A percentile compares a stretch with the other conserved stretches of the same genome.
phyloP scores from a whole-genome alignment of 2,888 invertebrate species.

The Drosophila greeni region DNA sequence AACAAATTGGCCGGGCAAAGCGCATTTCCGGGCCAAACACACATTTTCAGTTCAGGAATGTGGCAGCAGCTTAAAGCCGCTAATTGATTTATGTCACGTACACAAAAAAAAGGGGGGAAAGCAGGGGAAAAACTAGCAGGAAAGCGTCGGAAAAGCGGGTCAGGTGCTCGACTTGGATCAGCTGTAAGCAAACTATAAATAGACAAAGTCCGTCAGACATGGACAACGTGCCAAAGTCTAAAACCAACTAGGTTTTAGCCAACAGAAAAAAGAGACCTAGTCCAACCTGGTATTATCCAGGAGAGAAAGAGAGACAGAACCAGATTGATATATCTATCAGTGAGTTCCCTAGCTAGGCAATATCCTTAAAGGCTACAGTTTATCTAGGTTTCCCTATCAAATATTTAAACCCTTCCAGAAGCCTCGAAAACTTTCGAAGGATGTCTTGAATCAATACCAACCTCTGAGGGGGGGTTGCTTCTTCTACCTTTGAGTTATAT shows the following conservation, averaged over 20 bases:
- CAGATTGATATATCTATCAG: neutral
- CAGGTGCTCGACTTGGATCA: conserved; percentile 5
- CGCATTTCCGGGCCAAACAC: conserved; percentile 61
- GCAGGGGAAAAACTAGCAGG: neutral
- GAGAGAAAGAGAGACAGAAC: neutral
- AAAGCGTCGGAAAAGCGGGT: conserved; percentile 1
- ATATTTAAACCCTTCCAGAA: neutral
- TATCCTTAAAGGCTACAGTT: neutral
- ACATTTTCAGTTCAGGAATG: conserved; percentile 44
- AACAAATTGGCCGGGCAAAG: conserved; percentile 46
- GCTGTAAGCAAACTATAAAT: conserved; percentile 43
- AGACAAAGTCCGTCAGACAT: conserved; percentile 46
- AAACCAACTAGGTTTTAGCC: too few species aligned
- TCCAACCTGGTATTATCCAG: conserved; percentile 13
- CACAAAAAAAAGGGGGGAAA: conserved; percentile 8
- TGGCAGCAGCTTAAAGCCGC: conserved; percentile 61
- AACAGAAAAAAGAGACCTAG: too few species aligned
- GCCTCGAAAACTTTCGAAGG: neutral
- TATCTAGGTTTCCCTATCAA: neutral
- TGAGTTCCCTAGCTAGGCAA: neutral
- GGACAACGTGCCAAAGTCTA: conserved; percentile 50
- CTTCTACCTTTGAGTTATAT: neutral
- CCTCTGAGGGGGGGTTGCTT: neutral
- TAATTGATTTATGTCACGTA: conserved; percentile 72
- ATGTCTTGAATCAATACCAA: neutral